Percentiles rank a stretch among this genome's conserved stretches.
Conservation (phyloP, 2,113 vertebrate genomes). For the Mesembrinibis cayennensis region DNA sequence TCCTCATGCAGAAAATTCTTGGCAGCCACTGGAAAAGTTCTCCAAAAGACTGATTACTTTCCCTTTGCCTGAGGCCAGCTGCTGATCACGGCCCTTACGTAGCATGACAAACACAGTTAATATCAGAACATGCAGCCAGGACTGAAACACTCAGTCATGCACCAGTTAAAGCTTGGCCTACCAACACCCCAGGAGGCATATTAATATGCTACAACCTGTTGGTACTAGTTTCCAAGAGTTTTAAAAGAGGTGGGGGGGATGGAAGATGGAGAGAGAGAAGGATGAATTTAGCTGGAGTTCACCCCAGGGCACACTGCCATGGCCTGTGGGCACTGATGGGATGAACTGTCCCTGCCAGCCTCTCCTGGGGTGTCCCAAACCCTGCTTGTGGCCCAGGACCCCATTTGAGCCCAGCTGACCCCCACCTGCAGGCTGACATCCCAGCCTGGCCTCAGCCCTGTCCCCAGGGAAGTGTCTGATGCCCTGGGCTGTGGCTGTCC, state of each 20-base stretch:
- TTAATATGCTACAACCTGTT: slow-evolving; percentile 11
- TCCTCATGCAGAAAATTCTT: slow-evolving; percentile 76
- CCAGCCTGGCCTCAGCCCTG: background rate
- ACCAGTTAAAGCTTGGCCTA: background rate
- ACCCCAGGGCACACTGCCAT: background rate
- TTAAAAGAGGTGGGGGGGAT: background rate
- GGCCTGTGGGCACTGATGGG: background rate
- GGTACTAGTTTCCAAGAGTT: background rate
- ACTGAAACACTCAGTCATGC: slow-evolving; percentile 13
- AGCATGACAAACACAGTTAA: slow-evolving; percentile 55
- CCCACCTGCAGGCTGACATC: background rate
- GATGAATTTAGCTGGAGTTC: background rate
- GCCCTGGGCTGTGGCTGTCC: background rate
- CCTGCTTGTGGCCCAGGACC: background rate
- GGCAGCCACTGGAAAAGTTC: slow-evolving; percentile 57
- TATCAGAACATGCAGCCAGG: slow-evolving; percentile 2
- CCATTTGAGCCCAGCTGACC: background rate
- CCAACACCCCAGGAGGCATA: background rate
- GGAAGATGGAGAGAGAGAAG: background rate
- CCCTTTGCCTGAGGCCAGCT: slow-evolving; percentile 44
- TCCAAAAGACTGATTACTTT: slow-evolving; percentile 68
- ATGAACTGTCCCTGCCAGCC: background rate
- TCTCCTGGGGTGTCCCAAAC: background rate
- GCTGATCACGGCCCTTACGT: slow-evolving; percentile 25
- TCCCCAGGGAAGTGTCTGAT: background rate